Percentiles rank a stretch among this genome's conserved stretches.
phyloP scores from a whole-genome alignment of 2,888 invertebrate species.

The Malthinus flaveolus region DNA sequence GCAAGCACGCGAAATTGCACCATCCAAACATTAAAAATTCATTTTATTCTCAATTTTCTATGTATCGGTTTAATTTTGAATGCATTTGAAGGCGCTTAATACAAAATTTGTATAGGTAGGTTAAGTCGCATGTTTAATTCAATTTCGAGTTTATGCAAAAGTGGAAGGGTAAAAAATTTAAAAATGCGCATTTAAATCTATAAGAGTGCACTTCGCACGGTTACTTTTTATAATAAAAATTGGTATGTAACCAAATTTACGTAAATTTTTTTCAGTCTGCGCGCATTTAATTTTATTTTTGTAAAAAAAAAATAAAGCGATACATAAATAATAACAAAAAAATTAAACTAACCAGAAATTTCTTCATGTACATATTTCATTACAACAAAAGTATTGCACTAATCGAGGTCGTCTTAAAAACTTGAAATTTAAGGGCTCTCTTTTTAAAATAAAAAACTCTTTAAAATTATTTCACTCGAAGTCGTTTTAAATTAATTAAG shows the following conservation, averaged over 20 bases:
- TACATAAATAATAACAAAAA: conserved; percentile 23
- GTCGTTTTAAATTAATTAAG: neutral
- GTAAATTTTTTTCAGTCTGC: neutral
- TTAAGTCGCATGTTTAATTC: conserved; percentile 29
- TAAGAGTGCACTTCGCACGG: neutral
- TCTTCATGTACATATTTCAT: conserved; percentile 49
- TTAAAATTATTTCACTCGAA: conserved; percentile 18
- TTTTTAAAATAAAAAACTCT: no score
- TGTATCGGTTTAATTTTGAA: neutral
- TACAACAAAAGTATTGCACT: conserved; percentile 34
- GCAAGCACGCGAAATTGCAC: neutral
- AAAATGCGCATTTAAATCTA: neutral
- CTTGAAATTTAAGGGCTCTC: neutral
- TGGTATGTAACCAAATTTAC: neutral
- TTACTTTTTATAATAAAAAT: no score
- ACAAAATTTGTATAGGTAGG: conserved; percentile 28
- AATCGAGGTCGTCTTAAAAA: conserved; percentile 32
- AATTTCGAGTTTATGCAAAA: conserved; percentile 11
- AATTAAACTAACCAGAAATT: conserved; percentile 42
- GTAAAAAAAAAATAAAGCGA: conserved; percentile 4
- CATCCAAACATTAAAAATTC: neutral
- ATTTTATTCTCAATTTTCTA: neutral
- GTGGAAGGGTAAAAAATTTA: neutral
- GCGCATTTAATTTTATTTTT: neutral
- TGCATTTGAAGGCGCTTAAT: conserved; percentile 17